A percentile compares a stretch with the other conserved stretches of the same genome.
phyloP scores from a whole-genome alignment of 2,797 vertebrate genomes.

The Onychomys torridus region DNA sequence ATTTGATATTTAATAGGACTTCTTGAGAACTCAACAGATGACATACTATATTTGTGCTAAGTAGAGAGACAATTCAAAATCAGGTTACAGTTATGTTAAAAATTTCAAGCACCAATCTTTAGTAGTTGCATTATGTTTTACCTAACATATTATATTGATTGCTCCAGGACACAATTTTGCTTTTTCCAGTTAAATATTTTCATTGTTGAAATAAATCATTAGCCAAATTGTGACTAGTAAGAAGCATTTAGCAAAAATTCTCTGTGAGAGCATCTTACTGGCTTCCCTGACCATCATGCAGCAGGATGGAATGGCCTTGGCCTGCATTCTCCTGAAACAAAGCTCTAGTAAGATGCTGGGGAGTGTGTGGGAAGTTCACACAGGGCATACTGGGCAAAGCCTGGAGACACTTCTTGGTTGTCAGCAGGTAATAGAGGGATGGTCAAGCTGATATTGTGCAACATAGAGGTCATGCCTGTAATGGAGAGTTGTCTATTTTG shows the following conservation, averaged over 20 bases:
- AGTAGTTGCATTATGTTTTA: slow-evolving; percentile 35
- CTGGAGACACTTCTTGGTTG: not conserved
- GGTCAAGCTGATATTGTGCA: not conserved
- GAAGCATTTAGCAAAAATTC: slow-evolving; percentile 45
- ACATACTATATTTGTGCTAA: not conserved
- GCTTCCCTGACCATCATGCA: slow-evolving; percentile 2
- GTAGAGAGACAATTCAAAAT: slow-evolving; percentile 15
- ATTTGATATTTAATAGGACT: not conserved
- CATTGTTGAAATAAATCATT: slow-evolving; percentile 56
- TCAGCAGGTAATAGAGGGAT: not conserved
- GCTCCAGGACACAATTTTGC: slow-evolving; percentile 14
- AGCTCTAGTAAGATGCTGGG: not conserved
- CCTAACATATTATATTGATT: slow-evolving; percentile 64
- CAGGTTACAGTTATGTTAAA: not conserved
- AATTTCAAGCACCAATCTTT: not conserved
- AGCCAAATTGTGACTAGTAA: slow-evolving; percentile 46
- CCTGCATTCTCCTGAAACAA: not conserved
- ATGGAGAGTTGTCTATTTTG: not conserved
- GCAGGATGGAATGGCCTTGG: not conserved
- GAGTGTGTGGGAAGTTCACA: not conserved
- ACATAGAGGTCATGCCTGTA: not conserved
- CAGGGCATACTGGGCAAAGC: not conserved
- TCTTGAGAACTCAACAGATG: not conserved
- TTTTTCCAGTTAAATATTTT: slow-evolving; percentile 59
- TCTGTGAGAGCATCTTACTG: slow-evolving; percentile 1